Evolutionary conservation across 1,140 invertebrate species (phyloP).

Genomic region (Drosophila eugracilis): DNA sequence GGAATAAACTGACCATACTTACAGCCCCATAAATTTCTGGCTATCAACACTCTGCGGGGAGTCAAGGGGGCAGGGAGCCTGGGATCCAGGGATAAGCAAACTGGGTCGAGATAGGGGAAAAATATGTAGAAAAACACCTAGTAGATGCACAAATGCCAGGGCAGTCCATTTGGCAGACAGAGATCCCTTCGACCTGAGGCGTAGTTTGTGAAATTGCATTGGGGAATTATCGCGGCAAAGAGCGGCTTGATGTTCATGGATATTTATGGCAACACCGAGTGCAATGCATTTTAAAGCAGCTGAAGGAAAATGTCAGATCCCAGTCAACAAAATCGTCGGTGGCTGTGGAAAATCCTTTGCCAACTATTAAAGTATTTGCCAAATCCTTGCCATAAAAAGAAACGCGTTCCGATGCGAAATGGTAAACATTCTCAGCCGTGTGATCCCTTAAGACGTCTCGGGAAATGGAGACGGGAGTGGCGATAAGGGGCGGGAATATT

Average conservation of each 20-base stretch:
- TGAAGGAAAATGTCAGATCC: background rate
- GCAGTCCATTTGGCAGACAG: slow-evolving; percentile 2
- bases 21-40: slow-evolving; percentile 46
- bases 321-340: background rate
- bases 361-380: slow-evolving; percentile 45
- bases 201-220: slow-evolving; percentile 38
- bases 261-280: slow-evolving; percentile 27
- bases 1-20: slow-evolving; percentile 50
- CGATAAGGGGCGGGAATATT: slow-evolving; percentile 16
- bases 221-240: slow-evolving; percentile 34
- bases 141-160: slow-evolving; percentile 28
- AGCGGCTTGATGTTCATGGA: slow-evolving; percentile 25
- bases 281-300: slow-evolving; percentile 21
- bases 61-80: too few species aligned
- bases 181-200: slow-evolving; percentile 15
- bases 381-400: slow-evolving; percentile 36
- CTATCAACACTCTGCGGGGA: slow-evolving; percentile 41
- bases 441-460: slow-evolving; percentile 30
- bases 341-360: slow-evolving; percentile 25
- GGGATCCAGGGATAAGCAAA: slow-evolving; percentile 33
- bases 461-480: background rate
- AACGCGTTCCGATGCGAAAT: slow-evolving; percentile 30
- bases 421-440: slow-evolving; percentile 42
- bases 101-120: slow-evolving; percentile 22
- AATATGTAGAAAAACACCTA: slow-evolving; percentile 24